Conservation (phyloP, 2,888 invertebrate species). For the Xylophagus ater region DNA sequence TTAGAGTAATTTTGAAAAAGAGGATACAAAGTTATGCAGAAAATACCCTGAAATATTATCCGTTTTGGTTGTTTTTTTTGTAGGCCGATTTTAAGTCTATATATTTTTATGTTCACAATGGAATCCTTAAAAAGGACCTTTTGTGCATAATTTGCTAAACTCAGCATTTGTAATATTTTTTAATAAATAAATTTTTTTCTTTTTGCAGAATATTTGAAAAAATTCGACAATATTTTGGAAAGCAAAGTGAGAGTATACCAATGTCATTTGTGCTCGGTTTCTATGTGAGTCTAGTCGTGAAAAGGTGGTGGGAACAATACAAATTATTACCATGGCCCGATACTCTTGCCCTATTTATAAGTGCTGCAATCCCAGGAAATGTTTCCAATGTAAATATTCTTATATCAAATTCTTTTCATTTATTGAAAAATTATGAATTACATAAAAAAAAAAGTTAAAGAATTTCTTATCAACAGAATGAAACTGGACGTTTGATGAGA, state of each 20-base stretch:
- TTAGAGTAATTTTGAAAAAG: too few species aligned
- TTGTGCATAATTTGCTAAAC: too few species aligned
- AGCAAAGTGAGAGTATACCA: conserved; percentile 81
- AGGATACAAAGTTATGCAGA: too few species aligned
- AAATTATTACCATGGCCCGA: conserved; percentile 88
- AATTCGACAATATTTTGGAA: conserved; percentile 74
- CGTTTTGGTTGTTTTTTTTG: too few species aligned
- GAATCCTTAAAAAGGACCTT: too few species aligned
- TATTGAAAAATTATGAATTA: background rate
- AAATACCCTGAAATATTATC: too few species aligned
- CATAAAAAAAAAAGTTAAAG: background rate
- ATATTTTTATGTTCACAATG: too few species aligned
- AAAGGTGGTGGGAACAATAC: conserved; percentile 94
- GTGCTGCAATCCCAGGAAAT: conserved; percentile 82
- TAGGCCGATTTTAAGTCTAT: too few species aligned
- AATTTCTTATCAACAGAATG: conserved; percentile 52
- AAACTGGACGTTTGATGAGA: conserved; percentile 78
- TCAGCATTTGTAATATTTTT: too few species aligned
- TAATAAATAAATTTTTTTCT: conserved; percentile 19
- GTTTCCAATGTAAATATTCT: conserved; percentile 41
- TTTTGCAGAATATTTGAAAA: conserved; percentile 74
- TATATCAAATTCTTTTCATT: background rate
- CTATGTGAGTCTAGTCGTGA: conserved; percentile 84
- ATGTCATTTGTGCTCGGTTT: conserved; percentile 94
- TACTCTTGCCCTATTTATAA: conserved; percentile 81